Percentiles rank a stretch among this genome's conserved stretches.
phyloP scores from a whole-genome alignment of 2,888 invertebrate genomes.

The Eremobia ochroleuca region DNA sequence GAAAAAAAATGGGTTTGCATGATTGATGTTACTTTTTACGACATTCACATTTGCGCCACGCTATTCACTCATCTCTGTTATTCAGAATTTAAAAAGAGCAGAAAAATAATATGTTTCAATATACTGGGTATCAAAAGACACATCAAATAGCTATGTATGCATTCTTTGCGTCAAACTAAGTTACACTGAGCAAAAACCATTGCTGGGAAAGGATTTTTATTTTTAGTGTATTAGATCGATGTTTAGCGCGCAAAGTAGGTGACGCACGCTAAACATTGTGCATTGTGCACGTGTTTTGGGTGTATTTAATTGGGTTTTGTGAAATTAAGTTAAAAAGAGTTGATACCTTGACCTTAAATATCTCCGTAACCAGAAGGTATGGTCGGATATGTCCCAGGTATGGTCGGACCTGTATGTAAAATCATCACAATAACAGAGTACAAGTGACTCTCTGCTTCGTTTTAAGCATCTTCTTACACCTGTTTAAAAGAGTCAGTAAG shows the following conservation, averaged over 20 bases:
- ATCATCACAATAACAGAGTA: background rate
- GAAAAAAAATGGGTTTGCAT: slow-evolving; percentile 47
- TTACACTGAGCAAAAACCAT: background rate
- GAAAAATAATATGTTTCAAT: background rate
- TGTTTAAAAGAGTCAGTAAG: background rate
- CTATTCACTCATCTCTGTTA: background rate
- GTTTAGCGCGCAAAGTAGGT: background rate
- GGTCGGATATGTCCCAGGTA: no score
- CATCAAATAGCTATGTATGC: background rate
- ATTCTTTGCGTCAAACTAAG: background rate
- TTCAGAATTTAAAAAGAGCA: background rate
- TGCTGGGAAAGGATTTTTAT: background rate
- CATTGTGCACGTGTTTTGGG: background rate
- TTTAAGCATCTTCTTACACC: background rate
- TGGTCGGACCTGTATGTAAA: background rate
- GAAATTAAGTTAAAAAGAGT: background rate
- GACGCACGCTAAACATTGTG: background rate
- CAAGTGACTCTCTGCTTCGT: background rate
- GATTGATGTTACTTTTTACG: slow-evolving; percentile 43
- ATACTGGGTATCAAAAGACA: background rate
- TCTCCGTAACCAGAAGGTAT: background rate
- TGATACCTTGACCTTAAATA: background rate
- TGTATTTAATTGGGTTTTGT: background rate
- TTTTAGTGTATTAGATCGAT: background rate
- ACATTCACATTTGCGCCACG: slow-evolving; percentile 45